Evolutionary conservation across 2,113 vertebrate genomes (phyloP), one percentile per base, ranked within the genome.

Genomic region (Rafetus swinhoei): DNA sequence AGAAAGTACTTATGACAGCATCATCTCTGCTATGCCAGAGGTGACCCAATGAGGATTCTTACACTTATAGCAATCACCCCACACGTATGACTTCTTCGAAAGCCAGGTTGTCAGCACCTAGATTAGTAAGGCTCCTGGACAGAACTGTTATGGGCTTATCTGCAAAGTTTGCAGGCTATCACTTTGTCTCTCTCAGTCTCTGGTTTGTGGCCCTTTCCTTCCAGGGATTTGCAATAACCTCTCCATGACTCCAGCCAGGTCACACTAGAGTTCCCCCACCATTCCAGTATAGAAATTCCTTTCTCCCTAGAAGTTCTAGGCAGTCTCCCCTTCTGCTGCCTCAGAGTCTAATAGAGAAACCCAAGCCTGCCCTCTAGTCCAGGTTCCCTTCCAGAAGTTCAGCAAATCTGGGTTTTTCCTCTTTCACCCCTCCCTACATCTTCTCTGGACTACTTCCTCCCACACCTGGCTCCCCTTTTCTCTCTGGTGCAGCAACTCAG

Each of bases 1-100:
- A 74, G 29, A 45, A 57, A 91, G 89, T 82, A 92, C 82, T 91
- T 91, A 94, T 87, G 69, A 25, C 22, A 74, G 39, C 72, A 87
- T 15, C 84, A 79, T 24, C 21, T 50, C 74, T 0, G 0, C 69
- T 59, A 85, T 72, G 82, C 79, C 35, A 89, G 84, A 92, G 60
- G 53, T 81, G 90, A 45, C 35, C 86, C 79, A 76, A 81, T 81
- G 10, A 91, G 22, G 4, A 55, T 93, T 93, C n/a, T 69, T 91
- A 76, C 22, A 52, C 84, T 72, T 91, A 11, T 82, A 54, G 53
- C 81, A 54, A n/a, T 74, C 77, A 91, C 72, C 81, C 35, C 22
- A 82, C 2, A 39, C 5, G 1, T 12, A 59, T n/a, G 25, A 59
- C 19, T 45, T 60, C 59, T 92, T 72, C 79, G 7, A 90, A 53